Percentiles rank a stretch among this genome's conserved stretches.
Evolutionary conservation across 2,797 vertebrate species (phyloP).

Genomic region (Xenopus petersii): DNA sequence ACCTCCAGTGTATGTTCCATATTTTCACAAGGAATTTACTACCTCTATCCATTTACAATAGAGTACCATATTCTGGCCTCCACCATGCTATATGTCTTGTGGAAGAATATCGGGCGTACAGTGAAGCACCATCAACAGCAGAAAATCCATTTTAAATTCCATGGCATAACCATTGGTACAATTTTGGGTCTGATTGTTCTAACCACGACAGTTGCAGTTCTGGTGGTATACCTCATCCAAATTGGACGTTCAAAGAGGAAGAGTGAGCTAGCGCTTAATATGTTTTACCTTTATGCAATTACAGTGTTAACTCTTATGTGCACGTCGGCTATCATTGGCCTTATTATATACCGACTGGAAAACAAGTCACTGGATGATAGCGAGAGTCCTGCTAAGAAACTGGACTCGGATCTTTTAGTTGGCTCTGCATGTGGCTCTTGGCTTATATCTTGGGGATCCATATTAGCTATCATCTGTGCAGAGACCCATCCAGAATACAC

Average conservation of each 20-base stretch:
- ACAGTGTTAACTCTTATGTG: slow-evolving; percentile 82
- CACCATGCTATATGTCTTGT: slow-evolving; percentile 89
- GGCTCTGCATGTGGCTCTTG: slow-evolving; percentile 87
- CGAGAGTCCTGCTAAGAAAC: slow-evolving; percentile 83
- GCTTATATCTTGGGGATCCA: slow-evolving; percentile 92
- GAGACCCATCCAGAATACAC: slow-evolving; percentile 68
- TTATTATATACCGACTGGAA: slow-evolving; percentile 80
- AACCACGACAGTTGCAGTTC: slow-evolving; percentile 81
- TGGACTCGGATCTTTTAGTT: slow-evolving; percentile 86
- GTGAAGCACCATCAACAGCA: slow-evolving; percentile 70
- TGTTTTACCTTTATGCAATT: slow-evolving; percentile 88
- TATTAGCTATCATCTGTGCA: slow-evolving; percentile 77
- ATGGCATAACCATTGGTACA: slow-evolving; percentile 72
- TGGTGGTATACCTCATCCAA: slow-evolving; percentile 85
- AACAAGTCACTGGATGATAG: slow-evolving; percentile 74
- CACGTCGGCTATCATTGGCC: slow-evolving; percentile 68
- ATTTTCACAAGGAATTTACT: slow-evolving; percentile 85
- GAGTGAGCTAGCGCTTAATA: slow-evolving; percentile 78
- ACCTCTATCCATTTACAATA: slow-evolving; percentile 94
- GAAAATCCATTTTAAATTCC: slow-evolving; percentile 70
- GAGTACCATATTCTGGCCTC: slow-evolving; percentile 97
- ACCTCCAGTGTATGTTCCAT: slow-evolving; percentile 77
- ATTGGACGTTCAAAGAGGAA: slow-evolving; percentile 74
- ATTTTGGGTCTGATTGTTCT: slow-evolving; percentile 78
- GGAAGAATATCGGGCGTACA: slow-evolving; percentile 92